phyloP scores from a whole-genome alignment of 1,140 invertebrate species.

The Ephestia elutella region DNA sequence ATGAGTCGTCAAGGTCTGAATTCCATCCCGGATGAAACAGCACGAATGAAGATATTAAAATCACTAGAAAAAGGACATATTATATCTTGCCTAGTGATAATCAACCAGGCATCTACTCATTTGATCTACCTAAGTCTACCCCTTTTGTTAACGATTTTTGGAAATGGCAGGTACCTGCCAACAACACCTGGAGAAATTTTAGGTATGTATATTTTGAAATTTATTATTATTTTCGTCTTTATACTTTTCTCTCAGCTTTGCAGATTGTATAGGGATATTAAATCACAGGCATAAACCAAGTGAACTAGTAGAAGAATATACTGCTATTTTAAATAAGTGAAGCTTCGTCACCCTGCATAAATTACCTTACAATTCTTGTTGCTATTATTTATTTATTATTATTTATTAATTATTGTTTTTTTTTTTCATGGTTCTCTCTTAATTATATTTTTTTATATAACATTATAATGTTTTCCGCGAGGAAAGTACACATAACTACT shows the following conservation, averaged over 20 bases:
- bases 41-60: constrained; percentile 15
- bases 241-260: too few species aligned
- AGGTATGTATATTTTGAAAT: constrained; percentile 21
- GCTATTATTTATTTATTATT: neutral
- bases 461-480: too few species aligned
- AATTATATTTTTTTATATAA: too few species aligned
- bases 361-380: too few species aligned
- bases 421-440: too few species aligned
- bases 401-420: neutral
- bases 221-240: neutral
- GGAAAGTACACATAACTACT: too few species aligned
- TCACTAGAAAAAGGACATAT: constrained; percentile 18
- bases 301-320: too few species aligned
- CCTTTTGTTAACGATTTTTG: constrained; percentile 27
- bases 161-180: constrained; percentile 27
- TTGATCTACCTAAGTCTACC: constrained; percentile 26
- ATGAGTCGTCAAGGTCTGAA: constrained; percentile 24
- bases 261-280: too few species aligned
- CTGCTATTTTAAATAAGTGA: too few species aligned
- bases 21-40: constrained; percentile 13
- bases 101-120: constrained; percentile 23
- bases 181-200: constrained; percentile 32
- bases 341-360: too few species aligned
- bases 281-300: too few species aligned
- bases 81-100: constrained; percentile 26